Percentiles rank a stretch among this genome's conserved stretches.
Conservation (phyloP, 2,113 vertebrate genomes). For the Grantiella picta region DNA sequence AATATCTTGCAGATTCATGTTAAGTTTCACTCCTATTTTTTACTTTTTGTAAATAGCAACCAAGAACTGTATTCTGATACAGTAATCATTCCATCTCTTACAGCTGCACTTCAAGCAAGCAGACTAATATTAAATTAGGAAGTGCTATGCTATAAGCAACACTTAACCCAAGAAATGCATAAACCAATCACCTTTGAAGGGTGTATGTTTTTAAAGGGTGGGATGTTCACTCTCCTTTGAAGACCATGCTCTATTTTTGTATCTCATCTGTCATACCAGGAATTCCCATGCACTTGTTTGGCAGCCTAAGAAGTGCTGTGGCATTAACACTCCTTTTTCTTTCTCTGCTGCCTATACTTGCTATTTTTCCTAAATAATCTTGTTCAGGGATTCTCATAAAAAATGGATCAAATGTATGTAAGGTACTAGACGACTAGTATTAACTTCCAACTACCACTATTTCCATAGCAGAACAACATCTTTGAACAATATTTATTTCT, state of each 20-base stretch:
- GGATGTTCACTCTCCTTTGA: neutral
- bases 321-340: neutral
- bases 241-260: neutral
- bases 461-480: neutral
- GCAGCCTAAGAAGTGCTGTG: neutral
- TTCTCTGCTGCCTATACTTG: neutral
- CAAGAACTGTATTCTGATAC: neutral
- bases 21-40: neutral
- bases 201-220: neutral
- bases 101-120: neutral
- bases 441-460: neutral
- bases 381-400: neutral
- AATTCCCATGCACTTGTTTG: neutral
- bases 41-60: neutral
- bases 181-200: neutral
- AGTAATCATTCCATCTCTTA: neutral
- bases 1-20: neutral
- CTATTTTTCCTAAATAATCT: neutral
- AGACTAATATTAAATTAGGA: neutral
- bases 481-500: neutral
- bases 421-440: neutral
- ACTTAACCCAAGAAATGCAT: neutral
- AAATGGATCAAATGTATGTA: neutral
- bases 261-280: neutral
- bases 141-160: neutral